A percentile compares a stretch with the other conserved stretches of the same genome.
These are phyloP conservation scores for Stratiomys singularior DNA, from an alignment of 2,888 invertebrate species.

Conservation along the genomic window DNA sequence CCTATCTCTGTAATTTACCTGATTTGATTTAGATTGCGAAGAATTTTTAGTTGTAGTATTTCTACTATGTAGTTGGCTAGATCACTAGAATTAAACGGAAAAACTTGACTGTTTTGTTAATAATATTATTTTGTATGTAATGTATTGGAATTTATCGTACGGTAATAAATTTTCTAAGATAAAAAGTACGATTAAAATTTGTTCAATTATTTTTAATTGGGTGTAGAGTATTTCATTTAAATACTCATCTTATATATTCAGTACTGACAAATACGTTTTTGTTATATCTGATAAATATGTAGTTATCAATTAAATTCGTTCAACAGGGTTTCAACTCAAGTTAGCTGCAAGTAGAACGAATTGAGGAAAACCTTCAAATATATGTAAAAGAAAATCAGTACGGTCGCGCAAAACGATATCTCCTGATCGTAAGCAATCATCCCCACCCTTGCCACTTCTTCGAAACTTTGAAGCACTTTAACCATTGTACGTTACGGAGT, in stretches of 20 bases:
- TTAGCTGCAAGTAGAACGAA: too few relatives aligned
- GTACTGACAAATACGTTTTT: background rate
- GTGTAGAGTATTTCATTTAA: too few relatives aligned
- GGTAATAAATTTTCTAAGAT: too few relatives aligned
- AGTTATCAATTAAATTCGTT: background rate
- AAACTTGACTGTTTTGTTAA: slow-evolving; percentile 44
- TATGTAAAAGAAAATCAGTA: too few relatives aligned
- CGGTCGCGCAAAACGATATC: too few relatives aligned
- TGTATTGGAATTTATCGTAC: background rate
- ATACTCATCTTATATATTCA: background rate
- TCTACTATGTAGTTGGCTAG: slow-evolving; percentile 35
- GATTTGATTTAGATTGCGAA: slow-evolving; percentile 25
- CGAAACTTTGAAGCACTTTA: too few relatives aligned
- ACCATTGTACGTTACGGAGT: too few relatives aligned
- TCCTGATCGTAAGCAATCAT: too few relatives aligned
- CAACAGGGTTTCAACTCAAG: too few relatives aligned
- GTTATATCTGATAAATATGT: background rate
- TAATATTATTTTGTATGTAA: slow-evolving; percentile 41
- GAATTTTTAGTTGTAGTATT: slow-evolving; percentile 10
- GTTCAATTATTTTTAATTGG: too few relatives aligned
- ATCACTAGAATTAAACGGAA: background rate
- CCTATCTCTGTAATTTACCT: slow-evolving; percentile 24
- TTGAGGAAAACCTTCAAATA: too few relatives aligned
- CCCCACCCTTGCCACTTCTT: too few relatives aligned
- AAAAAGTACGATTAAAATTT: background rate